A percentile compares a stretch with the other conserved stretches of the same genome.
Conservation (phyloP, 1,140 invertebrate species). For the Drosophila nigromelanica region DNA sequence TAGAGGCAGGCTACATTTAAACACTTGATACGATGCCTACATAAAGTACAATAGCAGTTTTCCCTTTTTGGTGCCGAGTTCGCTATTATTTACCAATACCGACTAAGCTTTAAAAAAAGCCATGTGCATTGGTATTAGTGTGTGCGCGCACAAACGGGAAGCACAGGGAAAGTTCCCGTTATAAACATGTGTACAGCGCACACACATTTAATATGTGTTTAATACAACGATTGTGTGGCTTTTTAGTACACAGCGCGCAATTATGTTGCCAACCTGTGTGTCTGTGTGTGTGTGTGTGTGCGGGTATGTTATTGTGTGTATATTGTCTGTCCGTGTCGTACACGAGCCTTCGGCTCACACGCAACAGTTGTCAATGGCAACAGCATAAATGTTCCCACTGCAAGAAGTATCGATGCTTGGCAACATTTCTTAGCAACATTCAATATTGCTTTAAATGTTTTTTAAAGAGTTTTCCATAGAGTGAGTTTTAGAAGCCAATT, state of each 20-base stretch:
- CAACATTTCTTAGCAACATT: constrained; percentile 47
- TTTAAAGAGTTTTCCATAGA: neutral
- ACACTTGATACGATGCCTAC: constrained; percentile 42
- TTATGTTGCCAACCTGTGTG: constrained; percentile 42
- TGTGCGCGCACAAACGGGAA: constrained; percentile 16
- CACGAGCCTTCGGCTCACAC: constrained; percentile 35
- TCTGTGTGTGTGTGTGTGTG: constrained; percentile 16
- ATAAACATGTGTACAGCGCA: constrained; percentile 60
- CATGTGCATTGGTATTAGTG: constrained; percentile 15
- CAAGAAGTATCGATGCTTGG: constrained; percentile 35
- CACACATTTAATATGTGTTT: constrained; percentile 55
- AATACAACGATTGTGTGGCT: constrained; percentile 76
- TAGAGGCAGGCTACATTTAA: constrained; percentile 1
- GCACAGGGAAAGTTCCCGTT: constrained; percentile 1
- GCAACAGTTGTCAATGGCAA: constrained; percentile 71
- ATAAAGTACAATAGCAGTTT: constrained; percentile 72
- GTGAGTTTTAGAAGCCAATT: too few relatives aligned
- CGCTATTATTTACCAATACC: constrained; percentile 78
- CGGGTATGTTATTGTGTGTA: neutral
- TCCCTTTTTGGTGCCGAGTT: constrained; percentile 59
- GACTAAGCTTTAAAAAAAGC: constrained; percentile 72
- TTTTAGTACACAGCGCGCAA: constrained; percentile 65
- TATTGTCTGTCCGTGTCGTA: neutral
- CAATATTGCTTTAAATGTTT: neutral
- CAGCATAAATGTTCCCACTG: constrained; percentile 20